Base-by-base conservation (phyloP, 2,888 invertebrate genomes). In the Drosophila setosimentum region DNA sequence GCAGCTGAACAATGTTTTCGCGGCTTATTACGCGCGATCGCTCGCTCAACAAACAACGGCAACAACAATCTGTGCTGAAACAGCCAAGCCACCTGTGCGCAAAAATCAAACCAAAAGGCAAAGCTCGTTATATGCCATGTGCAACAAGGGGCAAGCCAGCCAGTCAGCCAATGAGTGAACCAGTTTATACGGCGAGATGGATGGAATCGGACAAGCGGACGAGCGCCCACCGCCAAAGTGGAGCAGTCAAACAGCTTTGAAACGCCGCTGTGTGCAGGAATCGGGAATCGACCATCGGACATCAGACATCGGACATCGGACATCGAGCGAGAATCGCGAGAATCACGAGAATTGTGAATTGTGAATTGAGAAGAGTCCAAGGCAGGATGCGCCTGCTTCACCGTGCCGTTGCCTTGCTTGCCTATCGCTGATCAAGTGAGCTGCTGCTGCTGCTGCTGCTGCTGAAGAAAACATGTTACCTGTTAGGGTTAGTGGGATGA, bases 11-110 rank as follows among this genome's bases (percentile, higher is more conserved):
- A 90, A 89, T 92, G 90, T 90, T 92, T 92, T 91, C 91, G 91
- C 92, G 86, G 91, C 91, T 91, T 92, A 90, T 90, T 91, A 91
- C 84, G 86, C 79, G 84, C 83, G 80, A 82, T 74, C 78, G 83
- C 74, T 80, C 69, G 82, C 82, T 66, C 74, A 27, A 57, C 51
- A 62, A 66, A 58, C 73, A 77, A 48, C 64, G 33, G 45, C 32
- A 24, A 48, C 68, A 63, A 32, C 55, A 55, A 64, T 30, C 53
- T 16, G 21, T 59, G 37, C 48, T 58, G 50, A 32, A 53, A 33
- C 29, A 11, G 50, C 27, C 54, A 53, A 84, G 87, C 89, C 83
- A 84, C 83, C 83, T 84, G 83, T 84, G 83, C 89, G 89, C 75
- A 68, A 73, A 90, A 87, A 87, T 87, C 90, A 86, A 82, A 77